phyloP scores from a whole-genome alignment of 2,797 vertebrate genomes.

The Podarcis lilfordi region DNA sequence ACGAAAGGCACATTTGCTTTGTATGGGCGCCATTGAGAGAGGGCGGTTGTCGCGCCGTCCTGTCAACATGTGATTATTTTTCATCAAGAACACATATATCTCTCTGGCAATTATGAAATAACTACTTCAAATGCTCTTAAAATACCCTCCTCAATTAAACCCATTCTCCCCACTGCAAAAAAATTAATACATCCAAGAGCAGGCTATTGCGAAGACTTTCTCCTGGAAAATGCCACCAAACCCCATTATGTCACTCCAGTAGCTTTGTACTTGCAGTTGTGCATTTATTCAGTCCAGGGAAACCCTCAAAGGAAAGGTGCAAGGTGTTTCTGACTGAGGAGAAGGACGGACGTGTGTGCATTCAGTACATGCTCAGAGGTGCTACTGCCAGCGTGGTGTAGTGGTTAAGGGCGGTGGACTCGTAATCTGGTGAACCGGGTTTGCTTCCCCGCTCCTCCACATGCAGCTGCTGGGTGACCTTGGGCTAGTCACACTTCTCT shows the following conservation, averaged over 20 bases:
- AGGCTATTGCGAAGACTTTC: not conserved
- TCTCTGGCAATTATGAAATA: not conserved
- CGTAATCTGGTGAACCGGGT: too few species aligned
- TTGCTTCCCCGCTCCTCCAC: too few species aligned
- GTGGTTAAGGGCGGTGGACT: too few species aligned
- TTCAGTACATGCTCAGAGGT: too few species aligned
- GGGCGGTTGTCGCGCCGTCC: not conserved
- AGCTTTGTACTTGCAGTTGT: not conserved
- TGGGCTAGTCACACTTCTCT: too few species aligned
- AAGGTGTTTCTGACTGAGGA: not conserved
- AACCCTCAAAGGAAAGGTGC: not conserved
- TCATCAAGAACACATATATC: not conserved
- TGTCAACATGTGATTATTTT: not conserved
- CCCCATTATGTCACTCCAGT: not conserved
- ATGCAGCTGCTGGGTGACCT: too few species aligned
- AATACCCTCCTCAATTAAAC: not conserved
- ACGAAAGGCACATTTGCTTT: not conserved
- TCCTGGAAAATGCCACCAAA: not conserved
- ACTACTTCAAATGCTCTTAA: not conserved
- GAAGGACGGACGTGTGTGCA: not conserved
- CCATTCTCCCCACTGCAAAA: not conserved
- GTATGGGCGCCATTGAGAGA: not conserved
- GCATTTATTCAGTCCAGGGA: not conserved
- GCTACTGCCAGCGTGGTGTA: too few species aligned
- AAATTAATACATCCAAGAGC: not conserved